Evolutionary conservation across 37 sponge, comb jelly and placozoan species (phyloP).

Genomic region (Eunapius fragilis): DNA sequence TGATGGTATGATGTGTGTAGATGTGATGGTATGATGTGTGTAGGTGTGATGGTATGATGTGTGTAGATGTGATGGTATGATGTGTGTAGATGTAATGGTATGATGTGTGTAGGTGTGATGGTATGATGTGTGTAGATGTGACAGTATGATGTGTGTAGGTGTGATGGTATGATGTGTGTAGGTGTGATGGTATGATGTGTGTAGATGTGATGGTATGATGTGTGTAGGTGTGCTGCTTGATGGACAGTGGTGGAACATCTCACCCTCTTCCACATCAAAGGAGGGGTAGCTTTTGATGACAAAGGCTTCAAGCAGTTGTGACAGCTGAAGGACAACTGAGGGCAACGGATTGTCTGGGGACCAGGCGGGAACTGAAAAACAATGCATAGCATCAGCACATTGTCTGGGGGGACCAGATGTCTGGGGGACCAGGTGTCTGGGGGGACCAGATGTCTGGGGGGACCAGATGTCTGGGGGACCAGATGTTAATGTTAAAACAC

Average conservation of each 20-base stretch:
- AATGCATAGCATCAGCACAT: neutral
- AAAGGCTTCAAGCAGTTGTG: conserved; percentile 58
- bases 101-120: too few relatives aligned
- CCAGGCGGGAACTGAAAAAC: too few relatives aligned
- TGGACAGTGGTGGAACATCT: neutral
- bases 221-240: neutral
- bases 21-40: too few relatives aligned
- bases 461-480: too few relatives aligned
- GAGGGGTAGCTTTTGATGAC: conserved; percentile 29
- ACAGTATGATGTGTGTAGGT: neutral
- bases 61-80: too few relatives aligned
- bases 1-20: too few relatives aligned
- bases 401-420: too few relatives aligned
- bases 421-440: too few relatives aligned
- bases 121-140: neutral
- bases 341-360: neutral
- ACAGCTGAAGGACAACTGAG: conserved; percentile 26
- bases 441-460: too few relatives aligned
- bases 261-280: neutral
- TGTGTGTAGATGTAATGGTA: too few relatives aligned
- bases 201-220: neutral
- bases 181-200: neutral
- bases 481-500: too few relatives aligned
- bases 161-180: neutral
- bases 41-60: neutral